These are phyloP conservation scores for Drosophila kikkawai DNA, from an alignment of 1,140 invertebrate genomes.

Conservation along the genomic window DNA sequence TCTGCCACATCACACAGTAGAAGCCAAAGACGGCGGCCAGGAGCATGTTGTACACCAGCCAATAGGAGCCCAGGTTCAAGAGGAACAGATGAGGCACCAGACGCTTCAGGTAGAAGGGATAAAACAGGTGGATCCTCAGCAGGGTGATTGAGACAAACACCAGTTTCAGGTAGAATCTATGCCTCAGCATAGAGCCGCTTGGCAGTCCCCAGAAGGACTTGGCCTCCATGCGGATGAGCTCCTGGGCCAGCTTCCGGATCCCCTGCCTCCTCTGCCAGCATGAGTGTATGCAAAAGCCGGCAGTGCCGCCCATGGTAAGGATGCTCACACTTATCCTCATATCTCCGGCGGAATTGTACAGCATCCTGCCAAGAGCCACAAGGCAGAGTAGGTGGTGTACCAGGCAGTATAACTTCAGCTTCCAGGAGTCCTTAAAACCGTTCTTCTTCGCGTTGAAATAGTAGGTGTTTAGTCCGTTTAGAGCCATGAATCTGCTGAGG, in stretches of 20 bases:
- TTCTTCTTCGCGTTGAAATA: slow-evolving; percentile 1
- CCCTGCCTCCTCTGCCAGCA: slow-evolving; percentile 38
- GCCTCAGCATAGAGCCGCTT: not conserved
- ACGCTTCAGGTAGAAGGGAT: slow-evolving; percentile 38
- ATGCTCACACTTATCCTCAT: slow-evolving; percentile 20
- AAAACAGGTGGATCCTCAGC: slow-evolving; percentile 18
- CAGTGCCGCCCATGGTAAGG: slow-evolving; percentile 17
- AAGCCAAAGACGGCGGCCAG: slow-evolving; percentile 24
- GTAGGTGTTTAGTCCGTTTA: slow-evolving; percentile 42
- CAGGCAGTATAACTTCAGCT: slow-evolving; percentile 18
- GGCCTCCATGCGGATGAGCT: slow-evolving; percentile 19
- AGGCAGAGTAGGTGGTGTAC: slow-evolving; percentile 35
- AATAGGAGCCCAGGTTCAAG: slow-evolving; percentile 18
- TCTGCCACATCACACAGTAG: slow-evolving; percentile 37
- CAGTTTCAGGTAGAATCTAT: slow-evolving; percentile 14
- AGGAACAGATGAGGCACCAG: not conserved
- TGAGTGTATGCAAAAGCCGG: not conserved
- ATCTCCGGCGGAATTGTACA: slow-evolving; percentile 16
- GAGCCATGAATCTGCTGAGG: slow-evolving; percentile 21
- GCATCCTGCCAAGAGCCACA: slow-evolving; percentile 15
- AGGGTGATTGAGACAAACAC: slow-evolving; percentile 25
- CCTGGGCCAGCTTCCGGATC: not conserved
- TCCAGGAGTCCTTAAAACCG: not conserved
- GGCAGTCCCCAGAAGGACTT: not conserved
- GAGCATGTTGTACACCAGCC: slow-evolving; percentile 44